Base-by-base conservation (phyloP, 1,140 invertebrate genomes). In the Chionoecetes opilio region DNA sequence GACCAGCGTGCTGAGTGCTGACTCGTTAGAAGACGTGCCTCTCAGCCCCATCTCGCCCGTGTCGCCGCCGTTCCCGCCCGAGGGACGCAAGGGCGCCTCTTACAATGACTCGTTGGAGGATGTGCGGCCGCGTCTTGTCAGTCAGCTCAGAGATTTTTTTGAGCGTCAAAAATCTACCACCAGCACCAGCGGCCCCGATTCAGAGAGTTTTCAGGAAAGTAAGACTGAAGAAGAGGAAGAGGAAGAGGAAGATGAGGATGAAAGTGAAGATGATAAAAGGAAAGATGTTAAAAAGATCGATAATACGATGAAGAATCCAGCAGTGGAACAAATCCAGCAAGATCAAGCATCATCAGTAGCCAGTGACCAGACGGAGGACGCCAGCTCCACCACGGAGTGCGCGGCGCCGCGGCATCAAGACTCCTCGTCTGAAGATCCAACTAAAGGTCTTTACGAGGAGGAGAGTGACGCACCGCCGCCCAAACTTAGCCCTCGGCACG, bases 1-100 rank as follows among this genome's bases (percentile, higher is more conserved):
- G 46, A 46, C 93, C 26, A 95, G 94, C 37, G 96, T 96, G 29
- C 93, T 96, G 53, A 96, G 96, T 82, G 96, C 96, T 29, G 96
- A 96, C 85, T 96, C 96, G 26, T 88, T 96, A n/a, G 96, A 96
- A 75, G 95, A 96, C 85, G 87, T 96, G 37, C 92, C 95, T 31
- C 38, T 90, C 21, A 95, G 93, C 29, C 95, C 93, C 8, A 88
- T 34, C 63, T 94, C 92, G 0, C 91, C 94, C 6, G 14, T 93
- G 31, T 96, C 95, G n/a, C 96, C 95, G 8, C 87, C 37, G 84
- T 63, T 53, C 0, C 94, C 87, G 34, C 82, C 91, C 9, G 89
- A 89, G 53, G 91, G 85, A 3, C 95, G 93, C 46, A 93, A 89
- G 85, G 94, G 85, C 84, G 38, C 37, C 63, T 92, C 93, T 82